phyloP scores from a whole-genome alignment of 2,113 vertebrate species.

The Megaleporinus macrocephalus region DNA sequence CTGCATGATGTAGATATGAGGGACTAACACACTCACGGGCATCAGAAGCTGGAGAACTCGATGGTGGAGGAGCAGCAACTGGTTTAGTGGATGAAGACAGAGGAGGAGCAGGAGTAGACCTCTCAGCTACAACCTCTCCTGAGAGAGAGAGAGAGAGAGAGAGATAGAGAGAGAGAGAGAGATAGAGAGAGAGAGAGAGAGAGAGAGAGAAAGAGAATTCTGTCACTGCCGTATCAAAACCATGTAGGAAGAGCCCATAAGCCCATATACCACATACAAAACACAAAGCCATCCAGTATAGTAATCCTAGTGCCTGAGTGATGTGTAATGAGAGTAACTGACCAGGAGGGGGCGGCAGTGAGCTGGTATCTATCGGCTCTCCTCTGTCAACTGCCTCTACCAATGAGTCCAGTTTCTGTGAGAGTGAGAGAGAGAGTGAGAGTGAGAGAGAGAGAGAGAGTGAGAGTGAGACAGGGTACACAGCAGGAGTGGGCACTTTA shows the following conservation, averaged over 20 bases:
- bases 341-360: conserved; percentile 85
- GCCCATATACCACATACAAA: no score
- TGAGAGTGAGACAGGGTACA: no score
- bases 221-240: no score
- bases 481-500: no score
- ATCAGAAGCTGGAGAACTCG: conserved; percentile 24
- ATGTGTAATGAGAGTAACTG: conserved; percentile 52
- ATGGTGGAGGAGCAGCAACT: conserved; percentile 22
- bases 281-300: no score
- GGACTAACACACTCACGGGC: conserved; percentile 57
- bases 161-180: not conserved
- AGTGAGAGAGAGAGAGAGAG: not conserved
- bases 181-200: not conserved
- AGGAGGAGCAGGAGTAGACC: conserved; percentile 42
- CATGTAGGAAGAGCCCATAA: no score
- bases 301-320: not conserved
- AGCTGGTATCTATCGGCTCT: conserved; percentile 75
- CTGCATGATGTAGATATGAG: no score
- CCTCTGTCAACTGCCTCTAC: conserved; percentile 78
- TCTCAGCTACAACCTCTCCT: conserved; percentile 63
- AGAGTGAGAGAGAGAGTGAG: not conserved
- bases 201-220: no score
- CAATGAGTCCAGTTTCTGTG: conserved; percentile 80
- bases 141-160: not conserved
- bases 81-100: conserved; percentile 59